Base-by-base conservation (phyloP, 1,140 invertebrate species). In the Belonocnema kinseyi region DNA sequence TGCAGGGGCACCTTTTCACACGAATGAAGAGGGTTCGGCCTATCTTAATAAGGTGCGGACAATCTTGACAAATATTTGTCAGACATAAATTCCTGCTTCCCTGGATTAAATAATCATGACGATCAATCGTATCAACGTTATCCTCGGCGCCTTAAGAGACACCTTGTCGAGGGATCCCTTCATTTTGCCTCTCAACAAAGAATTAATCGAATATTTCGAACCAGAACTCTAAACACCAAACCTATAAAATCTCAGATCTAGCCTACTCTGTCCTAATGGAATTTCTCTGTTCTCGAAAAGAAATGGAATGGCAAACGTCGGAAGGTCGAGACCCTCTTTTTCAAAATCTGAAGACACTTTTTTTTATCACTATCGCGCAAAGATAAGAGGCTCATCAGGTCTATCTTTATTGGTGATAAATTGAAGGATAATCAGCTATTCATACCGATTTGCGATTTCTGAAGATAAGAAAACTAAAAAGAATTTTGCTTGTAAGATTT, bases 11-110 rank as follows among this genome's bases (percentile, higher is more conserved):
- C 5, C 26, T 40, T 46, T 46, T 66, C 14, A 66, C 21, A 66
- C 33, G 16, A 66, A 5, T 66, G 61, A 66, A 66, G 26, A 16
- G 61, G 21, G 26, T 66, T 40, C 16, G 6, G 61, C 26, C 61
- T 66, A 66, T 66, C 61, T 66, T 66, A 66, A 66, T 66, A 66
- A 66, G 61, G 61, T 66, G 61, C 61, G 61, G 61, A 66, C 61
- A 66, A 66, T 66, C 61, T 66, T 66, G 61, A 66, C 61, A 66
- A 66, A 66, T 66, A 66, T 66, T 66, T 66, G 61, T 33, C 33
- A 66, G 61, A 66, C 61, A 66, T 66, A 66, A 66, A 66, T 33
- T 66, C 21, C 61, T 56, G 17, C 17, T 19, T 19, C 19, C 11
- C 26, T 66, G 61, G 61, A 66, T 66, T 66, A 66, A 66, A 66